Evolutionary conservation across 1,140 invertebrate species (phyloP), one percentile per base, ranked within the genome.

Genomic region (Eriocheir sinensis): DNA sequence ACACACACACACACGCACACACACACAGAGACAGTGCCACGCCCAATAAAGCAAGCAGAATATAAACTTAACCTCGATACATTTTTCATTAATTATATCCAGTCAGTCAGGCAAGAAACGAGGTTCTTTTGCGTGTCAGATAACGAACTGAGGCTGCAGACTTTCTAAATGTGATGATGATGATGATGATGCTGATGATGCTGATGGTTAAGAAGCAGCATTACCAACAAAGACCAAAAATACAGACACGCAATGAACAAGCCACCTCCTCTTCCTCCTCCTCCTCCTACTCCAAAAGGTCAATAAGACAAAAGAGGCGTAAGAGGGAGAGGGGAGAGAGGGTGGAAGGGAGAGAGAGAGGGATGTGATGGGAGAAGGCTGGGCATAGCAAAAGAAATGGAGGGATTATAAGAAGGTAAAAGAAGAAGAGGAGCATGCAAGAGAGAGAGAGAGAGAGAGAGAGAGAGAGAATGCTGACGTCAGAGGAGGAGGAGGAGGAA

Each of bases 291-390:
- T 72, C 60, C 21, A 72, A 72, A 72, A 72, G 60, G 60, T 72
- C 60, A 72, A 72, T 72, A 72, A 21, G 60, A 72, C 60, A 72
- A 72, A 72, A n/a, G 60, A n/a, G 60, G n/a, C 60, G 27, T 72
- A n/a, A 72, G 27, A 72, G 60, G 27, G 53, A 60, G 53, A 9
- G 53, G 27, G 53, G n/a, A n/a, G 2, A n/a, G n/a, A n/a, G n/a
- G 60, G 8, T 6, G 60, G 27, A 8, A n/a, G 27, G 8, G 27
- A 21, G 60, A n/a, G 27, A 72, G 60, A 21, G 27, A 21, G 21
- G 27, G 60, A n/a, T n/a, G 60, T n/a, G 60, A 72, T 21, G 27
- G 27, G 17, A 60, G 53, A 60, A 21, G n/a, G n/a, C n/a, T n/a
- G n/a, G n/a, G n/a, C n/a, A n/a, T n/a, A n/a, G n/a, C n/a, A n/a